Conservation (phyloP, 2,113 vertebrate species). For the Nasalis larvatus region DNA sequence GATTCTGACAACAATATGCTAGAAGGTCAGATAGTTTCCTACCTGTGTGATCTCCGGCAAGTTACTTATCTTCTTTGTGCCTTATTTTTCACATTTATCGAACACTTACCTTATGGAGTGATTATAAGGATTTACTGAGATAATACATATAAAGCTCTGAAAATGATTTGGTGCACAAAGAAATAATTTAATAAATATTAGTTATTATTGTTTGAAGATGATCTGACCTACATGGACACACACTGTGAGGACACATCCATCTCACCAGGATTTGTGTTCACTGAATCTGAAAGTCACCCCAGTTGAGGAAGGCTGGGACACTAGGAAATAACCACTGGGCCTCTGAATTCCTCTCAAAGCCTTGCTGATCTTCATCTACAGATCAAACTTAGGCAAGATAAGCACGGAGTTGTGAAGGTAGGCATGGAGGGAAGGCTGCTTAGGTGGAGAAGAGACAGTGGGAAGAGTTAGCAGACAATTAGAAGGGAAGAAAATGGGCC, state of each 20-base stretch:
- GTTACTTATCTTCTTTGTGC: background rate
- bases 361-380: background rate
- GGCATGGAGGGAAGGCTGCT: background rate
- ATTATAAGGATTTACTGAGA: background rate
- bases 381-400: background rate
- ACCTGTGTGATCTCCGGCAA: background rate
- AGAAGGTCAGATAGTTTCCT: background rate
- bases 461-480: background rate
- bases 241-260: background rate
- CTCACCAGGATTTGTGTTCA: background rate
- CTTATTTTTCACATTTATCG: background rate
- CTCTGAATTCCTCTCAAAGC: background rate
- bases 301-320: fast-evolving
- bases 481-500: background rate
- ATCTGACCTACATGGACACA: background rate
- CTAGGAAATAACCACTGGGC: background rate
- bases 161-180: background rate
- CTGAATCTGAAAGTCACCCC: background rate
- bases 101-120: background rate
- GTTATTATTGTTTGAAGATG: background rate
- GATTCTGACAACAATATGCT: background rate
- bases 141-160: background rate
- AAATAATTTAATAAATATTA: background rate
- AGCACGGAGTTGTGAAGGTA: background rate
- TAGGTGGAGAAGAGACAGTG: background rate